Base-by-base conservation (phyloP, 2,888 invertebrate species). In the Hypselothyrea guttata region DNA sequence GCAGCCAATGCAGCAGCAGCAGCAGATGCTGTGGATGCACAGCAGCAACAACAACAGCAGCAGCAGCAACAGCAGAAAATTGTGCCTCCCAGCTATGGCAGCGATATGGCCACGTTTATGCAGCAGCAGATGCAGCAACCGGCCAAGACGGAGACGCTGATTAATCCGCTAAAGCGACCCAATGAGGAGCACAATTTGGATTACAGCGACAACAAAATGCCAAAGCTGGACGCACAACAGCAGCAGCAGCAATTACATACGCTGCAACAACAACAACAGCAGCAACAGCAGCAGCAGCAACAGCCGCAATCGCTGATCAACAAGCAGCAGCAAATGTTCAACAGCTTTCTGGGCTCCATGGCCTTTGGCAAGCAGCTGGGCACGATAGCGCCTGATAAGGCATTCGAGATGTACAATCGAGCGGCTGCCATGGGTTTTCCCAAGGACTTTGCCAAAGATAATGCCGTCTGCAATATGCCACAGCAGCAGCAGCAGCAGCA, bases 401-500 rank as follows among this genome's bases (percentile, higher is more conserved):
- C 90, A 0, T 88, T 90, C 45, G 90, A 90, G 55, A 89, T 90
- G 89, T 90, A 89, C 28, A 90, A 90, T 72, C 86, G 89, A 4
- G 89, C 90, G 0, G 90, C 90, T 4, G 87, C 89, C 0, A 88
- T 90, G 84, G 87, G 89, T 1, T 89, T 89, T 30, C 84, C 90
- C 0, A 90, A 90, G 59, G 89, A 89, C 35, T 90, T 87, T 66
- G 58, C 65, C 16, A 87, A 88, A 56, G 88, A 87, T 40, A 71
- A 71, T 11, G 63, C 71, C 13, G 35, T 13, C 1, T 84, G 83
- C 42, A 87, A 84, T 49, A 66, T 81, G 57, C 86, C 75, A 38
- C 81, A 75, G 16, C 75, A 72, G 13, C 74, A 73, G 15, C 74
- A 67, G 35, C 62, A 75, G 48, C 73, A 74, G 16, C 65, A 72